Percentiles rank a stretch among this genome's conserved stretches.
phyloP scores from a whole-genome alignment of 2,113 vertebrate genomes.

The Chloropsis hardwickii region DNA sequence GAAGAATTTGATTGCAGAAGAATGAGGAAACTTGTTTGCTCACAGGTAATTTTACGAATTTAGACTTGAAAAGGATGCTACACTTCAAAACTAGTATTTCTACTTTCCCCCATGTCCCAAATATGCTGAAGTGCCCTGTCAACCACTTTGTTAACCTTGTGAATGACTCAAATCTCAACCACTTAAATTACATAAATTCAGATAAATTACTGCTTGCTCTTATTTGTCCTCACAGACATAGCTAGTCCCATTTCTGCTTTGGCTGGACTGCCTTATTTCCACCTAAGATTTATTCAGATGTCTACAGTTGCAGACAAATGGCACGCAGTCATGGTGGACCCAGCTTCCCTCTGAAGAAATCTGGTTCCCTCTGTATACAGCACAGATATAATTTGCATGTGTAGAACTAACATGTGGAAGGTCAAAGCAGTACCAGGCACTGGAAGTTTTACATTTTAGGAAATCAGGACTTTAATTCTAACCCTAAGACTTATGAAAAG shows the following conservation, averaged over 20 bases:
- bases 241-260: not conserved
- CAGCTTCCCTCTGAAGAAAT: not conserved
- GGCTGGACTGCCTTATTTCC: not conserved
- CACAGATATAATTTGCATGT: fast-evolving
- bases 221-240: not conserved
- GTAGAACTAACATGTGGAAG: not conserved
- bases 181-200: not conserved
- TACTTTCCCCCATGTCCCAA: not conserved
- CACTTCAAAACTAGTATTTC: not conserved
- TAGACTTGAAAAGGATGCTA: not conserved
- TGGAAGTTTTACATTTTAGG: not conserved
- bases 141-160: not conserved
- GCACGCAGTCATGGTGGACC: not conserved
- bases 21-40: not conserved
- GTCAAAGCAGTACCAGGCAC: not conserved
- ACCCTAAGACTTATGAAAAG: not conserved
- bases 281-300: not conserved
- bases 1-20: not conserved
- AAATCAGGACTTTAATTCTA: not conserved
- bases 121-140: not conserved
- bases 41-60: not conserved
- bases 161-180: not conserved
- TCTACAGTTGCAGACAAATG: not conserved
- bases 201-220: not conserved
- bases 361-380: not conserved